A percentile compares a stretch with the other conserved stretches of the same genome.
phyloP scores from a whole-genome alignment of 2,888 invertebrate species.

The Poecilus cupreus region DNA sequence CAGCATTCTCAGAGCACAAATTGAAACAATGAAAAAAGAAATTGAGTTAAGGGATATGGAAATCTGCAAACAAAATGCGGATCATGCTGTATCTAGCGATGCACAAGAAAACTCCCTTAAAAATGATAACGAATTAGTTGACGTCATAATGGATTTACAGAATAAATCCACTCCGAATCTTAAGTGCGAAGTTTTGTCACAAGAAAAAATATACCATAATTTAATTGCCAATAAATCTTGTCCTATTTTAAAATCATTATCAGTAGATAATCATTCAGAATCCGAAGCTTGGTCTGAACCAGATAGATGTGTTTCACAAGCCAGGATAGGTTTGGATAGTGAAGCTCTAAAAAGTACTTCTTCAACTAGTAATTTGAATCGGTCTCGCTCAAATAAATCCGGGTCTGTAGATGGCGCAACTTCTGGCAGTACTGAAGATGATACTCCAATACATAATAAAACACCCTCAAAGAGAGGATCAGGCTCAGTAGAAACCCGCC shows the following conservation, averaged over 20 bases:
- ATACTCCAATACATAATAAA: slow-evolving; percentile 3
- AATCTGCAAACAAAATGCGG: slow-evolving; percentile 64
- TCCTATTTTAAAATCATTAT: slow-evolving; percentile 42
- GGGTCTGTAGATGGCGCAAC: not conserved
- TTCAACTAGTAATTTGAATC: slow-evolving; percentile 52
- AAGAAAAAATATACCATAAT: slow-evolving; percentile 61
- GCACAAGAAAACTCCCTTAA: slow-evolving; percentile 60
- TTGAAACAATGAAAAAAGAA: slow-evolving; percentile 70
- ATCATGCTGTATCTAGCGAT: slow-evolving; percentile 34
- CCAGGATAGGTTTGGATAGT: slow-evolving; percentile 83
- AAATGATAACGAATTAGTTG: slow-evolving; percentile 63
- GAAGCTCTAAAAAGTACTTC: slow-evolving; percentile 65
- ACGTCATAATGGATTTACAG: slow-evolving; percentile 61
- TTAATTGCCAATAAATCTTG: slow-evolving; percentile 49
- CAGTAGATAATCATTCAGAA: slow-evolving; percentile 75
- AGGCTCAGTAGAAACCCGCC: slow-evolving; percentile 64
- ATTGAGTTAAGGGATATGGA: slow-evolving; percentile 70
- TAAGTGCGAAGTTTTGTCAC: slow-evolving; percentile 55
- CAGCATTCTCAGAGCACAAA: slow-evolving; percentile 68
- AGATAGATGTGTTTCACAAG: slow-evolving; percentile 86
- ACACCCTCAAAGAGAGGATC: slow-evolving; percentile 64
- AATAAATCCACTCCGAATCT: slow-evolving; percentile 26
- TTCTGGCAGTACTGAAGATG: slow-evolving; percentile 52
- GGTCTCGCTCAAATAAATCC: slow-evolving; percentile 65
- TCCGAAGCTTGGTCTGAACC: slow-evolving; percentile 93